Evolutionary conservation across 2,888 invertebrate genomes (phyloP).

Genomic region (Slavum lentiscoides): DNA sequence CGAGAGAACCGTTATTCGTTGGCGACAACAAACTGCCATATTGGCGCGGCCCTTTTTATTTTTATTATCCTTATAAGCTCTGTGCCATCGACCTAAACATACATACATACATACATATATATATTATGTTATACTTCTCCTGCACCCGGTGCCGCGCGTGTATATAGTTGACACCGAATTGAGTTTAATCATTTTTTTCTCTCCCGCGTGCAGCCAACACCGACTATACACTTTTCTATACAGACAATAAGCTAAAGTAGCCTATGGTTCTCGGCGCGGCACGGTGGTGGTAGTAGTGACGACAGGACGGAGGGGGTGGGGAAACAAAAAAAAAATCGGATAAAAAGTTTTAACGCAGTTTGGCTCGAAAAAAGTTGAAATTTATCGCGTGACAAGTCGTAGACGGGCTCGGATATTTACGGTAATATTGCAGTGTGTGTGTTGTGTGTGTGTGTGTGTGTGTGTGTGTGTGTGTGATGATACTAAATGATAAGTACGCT

Average conservation of each 20-base stretch:
- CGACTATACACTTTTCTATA: not conserved
- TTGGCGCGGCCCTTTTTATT: constrained; percentile 53
- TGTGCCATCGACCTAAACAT: not conserved
- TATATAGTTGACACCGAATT: constrained; percentile 45
- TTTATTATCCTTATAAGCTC: constrained; percentile 37
- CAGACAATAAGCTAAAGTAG: constrained; percentile 53
- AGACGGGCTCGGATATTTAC: not conserved
- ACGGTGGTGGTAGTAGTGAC: too few relatives aligned
- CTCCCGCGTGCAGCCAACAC: not conserved
- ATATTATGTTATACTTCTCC: not conserved
- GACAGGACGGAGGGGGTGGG: too few relatives aligned
- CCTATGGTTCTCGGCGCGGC: constrained; percentile 14
- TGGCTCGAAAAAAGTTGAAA: constrained; percentile 34
- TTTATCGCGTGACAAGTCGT: constrained; percentile 51
- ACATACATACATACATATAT: not conserved
- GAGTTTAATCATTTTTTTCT: constrained; percentile 46
- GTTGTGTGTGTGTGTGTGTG: not conserved
- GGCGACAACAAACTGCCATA: constrained; percentile 51
- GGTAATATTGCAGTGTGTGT: not conserved
- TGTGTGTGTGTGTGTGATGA: not conserved
- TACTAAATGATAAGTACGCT: not conserved
- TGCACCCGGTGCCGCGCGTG: not conserved
- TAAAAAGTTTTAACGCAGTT: constrained; percentile 40
- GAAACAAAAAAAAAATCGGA: constrained; percentile 13
- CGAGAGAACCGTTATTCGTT: constrained; percentile 35